Percentiles rank a stretch among this genome's conserved stretches.
phyloP scores from a whole-genome alignment of 2,113 vertebrate genomes.

The Scortum barcoo region DNA sequence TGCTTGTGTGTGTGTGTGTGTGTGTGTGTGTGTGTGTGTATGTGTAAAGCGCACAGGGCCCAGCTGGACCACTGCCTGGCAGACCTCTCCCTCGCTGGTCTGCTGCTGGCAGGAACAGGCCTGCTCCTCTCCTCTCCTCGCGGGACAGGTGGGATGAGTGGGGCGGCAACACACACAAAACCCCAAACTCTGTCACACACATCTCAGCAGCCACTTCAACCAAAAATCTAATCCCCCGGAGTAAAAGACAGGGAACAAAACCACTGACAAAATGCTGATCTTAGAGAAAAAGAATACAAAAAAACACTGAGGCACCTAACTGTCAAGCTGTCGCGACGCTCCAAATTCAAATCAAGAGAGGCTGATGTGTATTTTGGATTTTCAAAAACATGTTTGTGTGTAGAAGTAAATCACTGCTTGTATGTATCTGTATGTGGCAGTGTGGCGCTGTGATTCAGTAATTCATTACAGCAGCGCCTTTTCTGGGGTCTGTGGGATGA shows the following conservation, averaged over 20 bases:
- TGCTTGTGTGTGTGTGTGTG: constrained; percentile 45
- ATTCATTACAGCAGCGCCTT: constrained; percentile 61
- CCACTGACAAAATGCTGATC: constrained; percentile 77
- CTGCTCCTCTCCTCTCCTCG: constrained; percentile 72
- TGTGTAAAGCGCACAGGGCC: constrained; percentile 78
- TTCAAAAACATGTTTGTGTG: constrained; percentile 59
- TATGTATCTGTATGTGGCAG: constrained; percentile 46
- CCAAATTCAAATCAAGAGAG: constrained; percentile 65
- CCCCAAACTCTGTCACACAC: constrained; percentile 62
- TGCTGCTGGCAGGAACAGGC: constrained; percentile 76
- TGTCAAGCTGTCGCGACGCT: constrained; percentile 73
- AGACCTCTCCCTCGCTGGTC: constrained; percentile 79
- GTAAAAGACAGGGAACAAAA: constrained; percentile 75
- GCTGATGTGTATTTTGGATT: constrained; percentile 62
- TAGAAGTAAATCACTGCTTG: constrained; percentile 51
- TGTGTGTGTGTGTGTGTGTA: constrained; percentile 42
- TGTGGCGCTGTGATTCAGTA: constrained; percentile 41
- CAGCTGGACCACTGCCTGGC: constrained; percentile 83
- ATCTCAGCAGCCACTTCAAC: constrained; percentile 67
- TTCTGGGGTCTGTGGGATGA: constrained; percentile 51
- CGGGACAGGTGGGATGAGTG: constrained; percentile 78
- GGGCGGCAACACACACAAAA: constrained; percentile 8
- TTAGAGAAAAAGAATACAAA: constrained; percentile 66
- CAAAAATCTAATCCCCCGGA: constrained; percentile 72
- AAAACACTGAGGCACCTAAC: constrained; percentile 61